Percentiles rank a stretch among this genome's conserved stretches.
These are phyloP conservation scores for Palythoa grandis DNA, from an alignment of 92 coral and sea anemone species.

Conservation along the genomic window DNA sequence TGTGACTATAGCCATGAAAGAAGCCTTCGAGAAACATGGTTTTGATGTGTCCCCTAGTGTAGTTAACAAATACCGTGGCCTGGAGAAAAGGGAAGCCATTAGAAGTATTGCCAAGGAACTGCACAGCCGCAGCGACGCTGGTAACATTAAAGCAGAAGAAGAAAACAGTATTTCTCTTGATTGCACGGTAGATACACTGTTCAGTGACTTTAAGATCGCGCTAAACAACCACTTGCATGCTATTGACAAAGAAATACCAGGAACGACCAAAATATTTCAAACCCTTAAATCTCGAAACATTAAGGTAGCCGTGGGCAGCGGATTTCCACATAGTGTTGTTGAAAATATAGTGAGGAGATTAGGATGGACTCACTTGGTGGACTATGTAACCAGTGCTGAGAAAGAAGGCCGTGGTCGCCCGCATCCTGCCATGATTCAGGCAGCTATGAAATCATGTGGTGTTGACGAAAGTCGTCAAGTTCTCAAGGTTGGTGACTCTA, in stretches of 20 bases:
- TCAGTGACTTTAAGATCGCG: constrained; percentile 75
- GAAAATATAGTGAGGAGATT: constrained; percentile 67
- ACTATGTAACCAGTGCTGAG: constrained; percentile 89
- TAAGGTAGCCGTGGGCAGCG: constrained; percentile 89
- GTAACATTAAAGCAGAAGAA: background rate
- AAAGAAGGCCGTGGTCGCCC: constrained; percentile 92
- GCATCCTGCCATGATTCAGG: constrained; percentile 90
- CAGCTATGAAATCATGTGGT: constrained; percentile 81
- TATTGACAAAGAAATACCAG: constrained; percentile 87
- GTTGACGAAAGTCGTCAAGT: constrained; percentile 70
- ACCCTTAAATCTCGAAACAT: constrained; percentile 71
- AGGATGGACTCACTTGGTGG: constrained; percentile 77
- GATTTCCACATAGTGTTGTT: constrained; percentile 92
- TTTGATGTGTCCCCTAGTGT: constrained; percentile 59
- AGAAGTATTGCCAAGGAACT: constrained; percentile 44
- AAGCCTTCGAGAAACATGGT: constrained; percentile 78
- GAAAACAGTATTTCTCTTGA: background rate
- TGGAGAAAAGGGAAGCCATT: constrained; percentile 93
- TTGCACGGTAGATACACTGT: constrained; percentile 58
- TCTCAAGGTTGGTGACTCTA: constrained; percentile 91
- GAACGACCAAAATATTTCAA: constrained; percentile 74
- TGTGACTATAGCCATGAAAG: constrained; percentile 86
- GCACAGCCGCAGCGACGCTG: background rate
- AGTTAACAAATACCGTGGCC: constrained; percentile 90
- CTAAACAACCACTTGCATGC: constrained; percentile 63